Evolutionary conservation across 2,113 vertebrate genomes (phyloP).

Genomic region (Nothoprocta perdicaria): DNA sequence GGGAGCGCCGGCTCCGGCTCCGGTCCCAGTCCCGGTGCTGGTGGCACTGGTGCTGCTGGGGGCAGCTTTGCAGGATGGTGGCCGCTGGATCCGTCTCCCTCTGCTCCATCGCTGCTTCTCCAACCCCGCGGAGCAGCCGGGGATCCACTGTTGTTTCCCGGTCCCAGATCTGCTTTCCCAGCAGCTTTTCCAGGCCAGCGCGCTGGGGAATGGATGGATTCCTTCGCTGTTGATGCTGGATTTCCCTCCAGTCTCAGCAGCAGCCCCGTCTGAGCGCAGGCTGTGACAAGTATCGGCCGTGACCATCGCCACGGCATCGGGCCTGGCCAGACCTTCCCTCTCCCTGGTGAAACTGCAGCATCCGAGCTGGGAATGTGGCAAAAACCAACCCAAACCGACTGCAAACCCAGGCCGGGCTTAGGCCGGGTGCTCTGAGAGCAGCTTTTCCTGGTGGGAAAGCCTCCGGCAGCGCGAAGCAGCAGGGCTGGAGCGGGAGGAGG

Average conservation of each 20-base stretch:
- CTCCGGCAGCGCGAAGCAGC: not conserved
- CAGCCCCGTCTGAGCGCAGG: accelerated
- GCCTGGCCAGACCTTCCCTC: not conserved
- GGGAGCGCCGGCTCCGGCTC: too few species aligned
- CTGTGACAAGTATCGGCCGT: not conserved
- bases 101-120: not conserved
- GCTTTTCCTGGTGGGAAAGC: not conserved
- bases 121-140: not conserved
- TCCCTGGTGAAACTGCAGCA: not conserved
- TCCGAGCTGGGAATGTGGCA: not conserved
- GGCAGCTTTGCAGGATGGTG: not conserved
- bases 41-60: not conserved
- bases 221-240: not conserved
- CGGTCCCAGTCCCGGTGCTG: not conserved
- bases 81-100: not conserved
- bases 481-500: not conserved
- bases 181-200: too few species aligned
- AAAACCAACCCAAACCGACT: not conserved
- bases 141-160: not conserved
- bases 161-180: too few species aligned
- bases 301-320: accelerated
- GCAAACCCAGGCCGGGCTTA: too few species aligned
- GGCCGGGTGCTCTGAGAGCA: not conserved
- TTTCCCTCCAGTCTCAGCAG: not conserved
- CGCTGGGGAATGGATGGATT: accelerated